These are phyloP conservation scores for Nestor notabilis DNA, from an alignment of 2,113 vertebrate species.

Conservation along the genomic window DNA sequence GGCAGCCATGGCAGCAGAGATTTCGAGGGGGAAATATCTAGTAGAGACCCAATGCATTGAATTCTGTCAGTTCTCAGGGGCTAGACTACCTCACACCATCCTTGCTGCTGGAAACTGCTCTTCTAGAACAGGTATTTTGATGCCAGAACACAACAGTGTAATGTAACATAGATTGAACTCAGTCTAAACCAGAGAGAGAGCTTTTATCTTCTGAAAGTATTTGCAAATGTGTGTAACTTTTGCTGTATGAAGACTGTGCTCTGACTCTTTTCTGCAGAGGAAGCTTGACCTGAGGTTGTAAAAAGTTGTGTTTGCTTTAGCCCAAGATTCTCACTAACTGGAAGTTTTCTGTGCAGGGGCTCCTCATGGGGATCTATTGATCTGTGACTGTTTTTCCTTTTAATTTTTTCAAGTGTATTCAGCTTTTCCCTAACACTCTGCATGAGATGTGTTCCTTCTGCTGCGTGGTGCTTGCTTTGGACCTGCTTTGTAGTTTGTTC, in stretches of 20 bases:
- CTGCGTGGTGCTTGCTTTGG: constrained; percentile 54
- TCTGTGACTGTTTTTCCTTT: constrained; percentile 62
- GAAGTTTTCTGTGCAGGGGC: constrained; percentile 44
- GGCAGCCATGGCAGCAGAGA: neutral
- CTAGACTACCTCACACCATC: neutral
- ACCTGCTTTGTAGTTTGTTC: constrained; percentile 25
- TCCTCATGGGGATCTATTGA: constrained; percentile 57
- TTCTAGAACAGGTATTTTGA: neutral
- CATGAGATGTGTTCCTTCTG: constrained; percentile 65
- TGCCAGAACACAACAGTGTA: neutral
- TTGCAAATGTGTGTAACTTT: neutral
- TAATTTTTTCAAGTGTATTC: constrained; percentile 54
- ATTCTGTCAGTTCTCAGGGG: neutral
- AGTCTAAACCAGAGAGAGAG: neutral
- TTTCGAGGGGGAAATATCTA: neutral
- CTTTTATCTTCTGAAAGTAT: neutral
- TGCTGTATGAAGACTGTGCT: neutral
- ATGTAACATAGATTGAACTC: neutral
- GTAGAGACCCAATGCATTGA: neutral
- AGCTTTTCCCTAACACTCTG: constrained; percentile 65
- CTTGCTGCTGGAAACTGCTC: neutral
- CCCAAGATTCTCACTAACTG: constrained; percentile 24
- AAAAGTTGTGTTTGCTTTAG: constrained; percentile 26
- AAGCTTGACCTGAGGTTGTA: neutral
- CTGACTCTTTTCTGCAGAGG: constrained; percentile 37